These are phyloP conservation scores for Setipinna tenuifilis DNA, from an alignment of 2,797 vertebrate genomes.

Conservation along the genomic window DNA sequence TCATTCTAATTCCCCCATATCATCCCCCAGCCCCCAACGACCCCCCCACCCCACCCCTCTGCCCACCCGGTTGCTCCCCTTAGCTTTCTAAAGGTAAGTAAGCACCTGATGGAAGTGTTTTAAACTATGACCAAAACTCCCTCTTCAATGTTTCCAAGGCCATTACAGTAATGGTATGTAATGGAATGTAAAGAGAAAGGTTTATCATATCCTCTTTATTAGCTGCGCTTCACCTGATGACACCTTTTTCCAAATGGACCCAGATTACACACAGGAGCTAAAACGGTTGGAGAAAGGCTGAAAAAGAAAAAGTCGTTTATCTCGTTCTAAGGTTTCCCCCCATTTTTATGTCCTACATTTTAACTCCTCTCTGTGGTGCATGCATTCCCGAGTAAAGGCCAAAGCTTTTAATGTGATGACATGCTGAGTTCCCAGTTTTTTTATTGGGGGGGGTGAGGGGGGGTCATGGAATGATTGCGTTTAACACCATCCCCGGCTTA, in stretches of 20 bases:
- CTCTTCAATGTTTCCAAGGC: no score
- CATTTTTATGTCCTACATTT: slow-evolving; percentile 10
- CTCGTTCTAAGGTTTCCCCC: neutral
- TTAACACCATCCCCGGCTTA: neutral
- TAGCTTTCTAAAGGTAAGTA: neutral
- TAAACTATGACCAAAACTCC: neutral
- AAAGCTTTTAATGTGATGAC: slow-evolving; percentile 54
- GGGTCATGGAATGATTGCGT: slow-evolving; percentile 40
- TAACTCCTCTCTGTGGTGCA: neutral
- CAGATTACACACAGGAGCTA: neutral
- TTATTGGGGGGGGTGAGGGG: slow-evolving; percentile 47
- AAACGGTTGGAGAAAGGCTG: neutral
- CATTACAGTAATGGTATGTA: no score
- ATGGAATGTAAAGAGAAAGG: no score
- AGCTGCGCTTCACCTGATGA: neutral
- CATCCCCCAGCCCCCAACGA: no score
- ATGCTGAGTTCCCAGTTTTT: slow-evolving; percentile 54
- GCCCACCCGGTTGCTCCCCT: no score
- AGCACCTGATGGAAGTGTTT: neutral
- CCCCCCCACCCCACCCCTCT: no score
- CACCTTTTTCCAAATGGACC: neutral
- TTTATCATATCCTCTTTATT: no score
- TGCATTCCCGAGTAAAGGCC: neutral
- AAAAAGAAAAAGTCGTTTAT: neutral
- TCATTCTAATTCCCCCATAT: no score